A percentile compares a stretch with the other conserved stretches of the same genome.
These are phyloP conservation scores for Thripadectes ignobilis DNA, from an alignment of 2,797 vertebrate genomes.

Conservation along the genomic window DNA sequence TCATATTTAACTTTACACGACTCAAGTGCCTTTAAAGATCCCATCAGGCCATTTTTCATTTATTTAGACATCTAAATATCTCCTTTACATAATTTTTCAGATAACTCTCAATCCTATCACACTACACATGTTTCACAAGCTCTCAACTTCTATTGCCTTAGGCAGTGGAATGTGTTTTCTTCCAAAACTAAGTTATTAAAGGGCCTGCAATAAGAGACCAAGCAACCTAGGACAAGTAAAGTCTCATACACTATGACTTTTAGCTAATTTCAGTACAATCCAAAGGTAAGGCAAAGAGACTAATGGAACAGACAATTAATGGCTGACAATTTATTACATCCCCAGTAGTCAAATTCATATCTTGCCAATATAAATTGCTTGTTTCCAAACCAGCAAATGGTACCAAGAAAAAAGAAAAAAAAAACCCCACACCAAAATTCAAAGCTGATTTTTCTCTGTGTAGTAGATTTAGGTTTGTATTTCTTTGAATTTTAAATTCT, in stretches of 20 bases:
- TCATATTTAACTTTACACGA: not conserved
- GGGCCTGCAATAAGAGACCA: not conserved
- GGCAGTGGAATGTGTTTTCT: not conserved
- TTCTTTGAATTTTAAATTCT: conserved; percentile 41
- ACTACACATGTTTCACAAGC: not conserved
- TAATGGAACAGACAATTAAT: not conserved
- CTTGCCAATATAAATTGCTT: not conserved
- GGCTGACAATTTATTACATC: not conserved
- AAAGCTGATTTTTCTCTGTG: not conserved
- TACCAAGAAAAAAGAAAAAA: not conserved
- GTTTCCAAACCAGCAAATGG: not conserved
- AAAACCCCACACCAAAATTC: not conserved
- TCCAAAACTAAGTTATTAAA: not conserved
- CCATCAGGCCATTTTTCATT: not conserved
- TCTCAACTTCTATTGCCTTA: not conserved
- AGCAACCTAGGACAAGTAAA: not conserved
- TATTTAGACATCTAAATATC: not conserved
- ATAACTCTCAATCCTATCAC: not conserved
- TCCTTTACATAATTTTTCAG: not conserved
- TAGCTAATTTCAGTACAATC: not conserved
- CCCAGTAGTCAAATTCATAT: not conserved
- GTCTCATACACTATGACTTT: rapidly evolving
- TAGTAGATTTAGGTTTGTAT: not conserved
- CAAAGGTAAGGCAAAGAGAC: not conserved
- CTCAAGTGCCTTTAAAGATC: not conserved